Conservation (phyloP, 2,113 vertebrate species). For the Colinus virginianus region DNA sequence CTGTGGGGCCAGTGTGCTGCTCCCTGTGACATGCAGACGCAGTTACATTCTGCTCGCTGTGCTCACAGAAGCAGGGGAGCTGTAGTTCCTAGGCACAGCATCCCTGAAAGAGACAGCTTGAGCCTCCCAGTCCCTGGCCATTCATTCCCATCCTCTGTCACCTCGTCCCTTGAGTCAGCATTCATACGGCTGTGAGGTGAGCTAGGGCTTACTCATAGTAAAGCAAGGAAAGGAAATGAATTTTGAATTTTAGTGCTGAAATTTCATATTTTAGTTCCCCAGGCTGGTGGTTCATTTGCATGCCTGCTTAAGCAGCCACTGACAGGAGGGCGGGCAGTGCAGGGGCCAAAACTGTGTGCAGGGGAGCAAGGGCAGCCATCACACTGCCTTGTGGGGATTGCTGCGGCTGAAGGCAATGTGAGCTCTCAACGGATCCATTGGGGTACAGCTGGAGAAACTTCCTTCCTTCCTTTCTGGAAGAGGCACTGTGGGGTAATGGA, state of each 20-base stretch:
- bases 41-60: not conserved
- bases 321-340: not conserved
- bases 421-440: not conserved
- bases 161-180: not conserved
- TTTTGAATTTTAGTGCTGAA: not conserved
- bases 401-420: conserved; percentile 24
- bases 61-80: not conserved
- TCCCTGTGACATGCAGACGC: not conserved
- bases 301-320: not conserved
- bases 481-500: conserved; percentile 10
- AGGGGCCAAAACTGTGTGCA: not conserved
- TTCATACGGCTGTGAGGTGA: not conserved
- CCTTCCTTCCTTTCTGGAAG: conserved; percentile 67
- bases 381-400: not conserved
- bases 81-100: not conserved
- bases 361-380: conserved; percentile 7
- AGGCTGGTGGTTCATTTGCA: accelerated
- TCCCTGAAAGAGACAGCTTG: not conserved
- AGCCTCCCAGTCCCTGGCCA: not conserved
- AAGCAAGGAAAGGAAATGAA: not conserved
- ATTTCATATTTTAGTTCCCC: not conserved
- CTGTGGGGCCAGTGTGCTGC: not conserved
- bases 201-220: not conserved
- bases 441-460: conserved; percentile 32
- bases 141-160: not conserved